Conservation (phyloP, 2,113 vertebrate species). For the Plecturocebus donacophilus region DNA sequence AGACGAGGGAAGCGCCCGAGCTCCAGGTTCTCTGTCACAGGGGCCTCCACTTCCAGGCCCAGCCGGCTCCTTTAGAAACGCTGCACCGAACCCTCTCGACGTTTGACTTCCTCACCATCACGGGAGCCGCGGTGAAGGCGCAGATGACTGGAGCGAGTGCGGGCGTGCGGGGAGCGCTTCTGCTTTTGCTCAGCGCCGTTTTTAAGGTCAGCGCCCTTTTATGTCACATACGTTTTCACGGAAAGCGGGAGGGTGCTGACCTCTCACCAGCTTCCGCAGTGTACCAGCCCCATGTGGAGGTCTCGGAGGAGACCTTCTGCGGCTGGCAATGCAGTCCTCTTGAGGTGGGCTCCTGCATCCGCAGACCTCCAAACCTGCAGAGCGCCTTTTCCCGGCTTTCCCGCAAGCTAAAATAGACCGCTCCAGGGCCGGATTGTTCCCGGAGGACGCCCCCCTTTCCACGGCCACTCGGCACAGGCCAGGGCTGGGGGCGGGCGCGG, state of each 20-base stretch:
- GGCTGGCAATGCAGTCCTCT: background rate
- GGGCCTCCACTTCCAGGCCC: background rate
- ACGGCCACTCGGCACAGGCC: background rate
- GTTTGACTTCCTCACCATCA: too few species aligned
- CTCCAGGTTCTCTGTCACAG: too few species aligned
- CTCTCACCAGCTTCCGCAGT: background rate
- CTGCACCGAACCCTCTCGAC: background rate
- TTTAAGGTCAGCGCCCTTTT: too few species aligned
- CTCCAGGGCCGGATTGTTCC: background rate
- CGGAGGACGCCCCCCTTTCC: background rate
- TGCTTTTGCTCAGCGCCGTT: background rate
- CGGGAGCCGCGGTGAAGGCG: background rate
- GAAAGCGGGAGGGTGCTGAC: too few species aligned
- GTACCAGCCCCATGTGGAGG: background rate
- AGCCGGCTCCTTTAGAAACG: too few species aligned
- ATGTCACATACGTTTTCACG: background rate
- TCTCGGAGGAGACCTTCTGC: background rate
- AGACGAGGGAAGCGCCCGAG: background rate
- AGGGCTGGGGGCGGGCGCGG: too few species aligned
- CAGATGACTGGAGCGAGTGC: fast-evolving
- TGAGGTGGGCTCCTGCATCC: background rate
- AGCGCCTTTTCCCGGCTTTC: background rate
- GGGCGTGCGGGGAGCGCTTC: fast-evolving
- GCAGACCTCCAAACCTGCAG: background rate
- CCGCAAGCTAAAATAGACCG: background rate